Evolutionary conservation across 2,888 invertebrate genomes (phyloP), one percentile per base, ranked within the genome.

Genomic region (Uloborus plumipes): DNA sequence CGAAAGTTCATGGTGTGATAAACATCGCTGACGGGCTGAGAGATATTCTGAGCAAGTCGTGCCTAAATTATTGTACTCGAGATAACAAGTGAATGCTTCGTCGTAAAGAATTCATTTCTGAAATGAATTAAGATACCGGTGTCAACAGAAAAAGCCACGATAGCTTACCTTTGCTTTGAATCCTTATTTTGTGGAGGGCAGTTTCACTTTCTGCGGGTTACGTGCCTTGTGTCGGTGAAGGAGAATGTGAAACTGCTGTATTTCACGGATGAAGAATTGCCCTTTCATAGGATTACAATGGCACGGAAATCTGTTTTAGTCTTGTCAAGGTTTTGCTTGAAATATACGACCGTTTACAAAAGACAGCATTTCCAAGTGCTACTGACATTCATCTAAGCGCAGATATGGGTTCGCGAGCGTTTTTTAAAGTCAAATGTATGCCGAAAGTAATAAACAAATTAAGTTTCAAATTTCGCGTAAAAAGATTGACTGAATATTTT

Each of bases 271-370:
- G 79, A 79, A 55, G 67, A 72, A 79, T 79, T 61, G 61, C 59
- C 79, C 66, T 67, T 79, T 79, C 79, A 72, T 59, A 20, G 39
- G 72, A 79, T 79, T 67, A 79, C 79, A 79, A 79, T 79, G 39
- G 66, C 66, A 72, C 66, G 67, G 67, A 79, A 79, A 79, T 79
- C 72, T 66, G 71, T 65, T 78, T 26, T 61, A 50, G 50, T 79
- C 72, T 67, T 79, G 72, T 79, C 79, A 79, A 72, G 72, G 78
- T 64, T 78, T 55, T 78, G n/a, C 31, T 71, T 71, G 72, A 79
- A 59, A 72, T 79, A 72, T 79, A 79, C 53, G 66, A 59, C 72
- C 61, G 50, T 72, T 79, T 79, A 66, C 64, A 71, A 71, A 78
- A 59, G 58, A 78, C 78, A 79, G 51, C 79, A 66, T 67, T 79